Conservation (phyloP, 2,888 invertebrate species). For the Zaprionus obscuricornis region DNA sequence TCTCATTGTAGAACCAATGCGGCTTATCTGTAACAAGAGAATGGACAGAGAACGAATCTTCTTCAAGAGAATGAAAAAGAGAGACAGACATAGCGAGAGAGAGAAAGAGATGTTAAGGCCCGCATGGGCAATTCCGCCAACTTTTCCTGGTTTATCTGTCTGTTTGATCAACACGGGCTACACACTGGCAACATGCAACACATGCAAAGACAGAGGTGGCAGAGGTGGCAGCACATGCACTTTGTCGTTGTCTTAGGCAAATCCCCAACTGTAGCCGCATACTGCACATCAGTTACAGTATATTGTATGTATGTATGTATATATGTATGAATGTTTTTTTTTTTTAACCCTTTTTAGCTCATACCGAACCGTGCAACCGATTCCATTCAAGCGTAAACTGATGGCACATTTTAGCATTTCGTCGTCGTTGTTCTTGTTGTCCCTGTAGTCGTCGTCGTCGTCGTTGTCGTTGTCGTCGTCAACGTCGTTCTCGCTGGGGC, state of each 20-base stretch:
- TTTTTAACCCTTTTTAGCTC: conserved; percentile 24
- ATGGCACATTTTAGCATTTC: conserved; percentile 69
- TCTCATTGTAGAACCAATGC: conserved; percentile 78
- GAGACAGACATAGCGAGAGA: too few species aligned
- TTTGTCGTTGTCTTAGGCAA: conserved; percentile 47
- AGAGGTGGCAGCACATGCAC: conserved; percentile 22
- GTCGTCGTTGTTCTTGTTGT: too few species aligned
- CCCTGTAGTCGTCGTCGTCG: conserved; percentile 23
- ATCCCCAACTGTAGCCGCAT: conserved; percentile 37
- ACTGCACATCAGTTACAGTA: conserved; percentile 33
- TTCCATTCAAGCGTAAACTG: conserved; percentile 50
- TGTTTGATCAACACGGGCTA: conserved; percentile 2
- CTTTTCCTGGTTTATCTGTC: conserved; percentile 1
- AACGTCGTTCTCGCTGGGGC: conserved; percentile 43
- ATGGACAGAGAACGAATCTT: background rate
- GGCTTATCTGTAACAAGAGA: conserved; percentile 82
- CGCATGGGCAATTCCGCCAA: too few species aligned
- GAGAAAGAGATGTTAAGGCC: too few species aligned
- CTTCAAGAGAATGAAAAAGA: too few species aligned
- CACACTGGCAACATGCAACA: background rate
- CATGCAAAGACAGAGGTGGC: background rate
- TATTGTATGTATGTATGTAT: too few species aligned
- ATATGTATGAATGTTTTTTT: too few species aligned
- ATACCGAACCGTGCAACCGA: background rate
- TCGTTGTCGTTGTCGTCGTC: background rate